Percentiles rank a stretch among this genome's conserved stretches.
Evolutionary conservation across 2,888 invertebrate genomes (phyloP).

Genomic region (Eupithecia insigniata): DNA sequence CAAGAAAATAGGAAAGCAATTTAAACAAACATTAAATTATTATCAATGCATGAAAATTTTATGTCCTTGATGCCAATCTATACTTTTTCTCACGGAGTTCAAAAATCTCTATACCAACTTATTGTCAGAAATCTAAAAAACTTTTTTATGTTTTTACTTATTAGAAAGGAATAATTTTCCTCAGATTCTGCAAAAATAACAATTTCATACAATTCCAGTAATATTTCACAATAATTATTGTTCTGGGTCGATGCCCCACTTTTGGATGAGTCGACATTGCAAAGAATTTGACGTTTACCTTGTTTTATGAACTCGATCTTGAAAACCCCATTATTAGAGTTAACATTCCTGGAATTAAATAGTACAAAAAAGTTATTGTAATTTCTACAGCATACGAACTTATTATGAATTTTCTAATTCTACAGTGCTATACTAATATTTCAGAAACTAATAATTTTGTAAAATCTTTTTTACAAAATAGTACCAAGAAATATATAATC

Average conservation of each 20-base stretch:
- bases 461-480: background rate
- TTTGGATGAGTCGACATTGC: constrained; percentile 19
- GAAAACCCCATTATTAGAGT: background rate
- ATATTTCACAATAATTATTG: constrained; percentile 31
- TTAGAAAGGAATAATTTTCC: background rate
- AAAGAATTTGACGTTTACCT: constrained; percentile 24
- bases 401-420: too few species aligned
- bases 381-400: too few species aligned
- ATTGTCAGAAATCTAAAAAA: too few species aligned
- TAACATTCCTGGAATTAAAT: background rate
- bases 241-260: constrained; percentile 38
- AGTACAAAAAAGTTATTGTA: too few species aligned
- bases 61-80: too few species aligned
- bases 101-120: too few species aligned
- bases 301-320: background rate
- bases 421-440: too few species aligned
- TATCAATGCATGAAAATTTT: too few species aligned
- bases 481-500: background rate
- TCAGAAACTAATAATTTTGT: background rate
- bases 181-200: background rate
- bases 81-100: too few species aligned
- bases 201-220: constrained; percentile 12
- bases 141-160: too few species aligned
- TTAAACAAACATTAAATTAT: too few species aligned
- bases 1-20: too few species aligned